Base-by-base conservation (phyloP, 2,113 vertebrate genomes). In the Euleptes europaea region DNA sequence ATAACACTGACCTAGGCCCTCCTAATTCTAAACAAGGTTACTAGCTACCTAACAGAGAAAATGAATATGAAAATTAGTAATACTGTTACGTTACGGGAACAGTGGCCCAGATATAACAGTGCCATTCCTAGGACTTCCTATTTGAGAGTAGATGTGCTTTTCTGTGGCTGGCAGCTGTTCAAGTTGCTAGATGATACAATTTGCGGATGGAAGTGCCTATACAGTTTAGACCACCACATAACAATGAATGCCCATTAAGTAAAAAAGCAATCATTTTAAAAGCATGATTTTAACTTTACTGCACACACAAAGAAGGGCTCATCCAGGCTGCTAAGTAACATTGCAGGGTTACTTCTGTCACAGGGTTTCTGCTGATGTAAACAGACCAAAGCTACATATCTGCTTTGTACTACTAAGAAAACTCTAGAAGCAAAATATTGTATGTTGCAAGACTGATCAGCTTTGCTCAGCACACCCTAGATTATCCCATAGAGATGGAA, bases 251-350 rank as follows among this genome's bases (percentile, higher is more conserved):
- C 79, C 90, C 79, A 79, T 42, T 66, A 81, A 90, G 69, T 88
- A 86, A 87, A 13, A 88, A 80, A 83, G 71, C 31, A 33, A 71
- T 66, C 23, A 78, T 84, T 66, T 54, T 35, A 78, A 93, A 92
- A 91, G 69, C 79, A 88, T 35, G 49, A 73, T 81, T 86, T 60
- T 87, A 81, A 6, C 88, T 65, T 93, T 94, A 92, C 90, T 94
- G 93, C 89, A 93, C 89, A 79, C 87, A 89, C 88, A 79, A 66
- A 73, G 54, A 76, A 82, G 77, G 60, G 69, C 83, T 86, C 28
- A 87, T 35, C 83, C 7, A 5, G 63, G 40, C 19, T 47, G 26
- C 15, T 71, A 31, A 82, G 42, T 82, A 88, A 78, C 4, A 77
- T 84, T 84, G 80, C 84, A 88, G 85, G 83, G 72, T 44, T 79